Evolutionary conservation across 2,888 invertebrate species (phyloP).

Genomic region (Buathra laborator): DNA sequence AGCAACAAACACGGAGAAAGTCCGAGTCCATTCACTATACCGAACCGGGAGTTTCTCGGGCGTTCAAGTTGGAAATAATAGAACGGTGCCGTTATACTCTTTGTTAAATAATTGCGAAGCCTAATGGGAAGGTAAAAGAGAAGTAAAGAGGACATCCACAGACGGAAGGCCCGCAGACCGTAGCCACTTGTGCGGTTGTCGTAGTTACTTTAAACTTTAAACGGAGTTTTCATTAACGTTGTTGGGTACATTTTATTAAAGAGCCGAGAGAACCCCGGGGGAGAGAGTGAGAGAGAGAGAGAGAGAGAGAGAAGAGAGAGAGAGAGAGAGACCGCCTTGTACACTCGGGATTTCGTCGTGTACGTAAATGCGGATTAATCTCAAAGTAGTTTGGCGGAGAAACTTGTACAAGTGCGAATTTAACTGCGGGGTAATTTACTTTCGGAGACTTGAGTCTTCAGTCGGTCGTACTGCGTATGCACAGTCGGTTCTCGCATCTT

Average conservation of each 20-base stretch:
- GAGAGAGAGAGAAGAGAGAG: no score
- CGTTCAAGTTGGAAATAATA: conserved; percentile 45
- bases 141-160: conserved; percentile 10
- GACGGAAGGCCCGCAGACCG: conserved; percentile 10
- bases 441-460: conserved; percentile 6
- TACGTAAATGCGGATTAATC: conserved; percentile 50
- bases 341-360: conserved; percentile 10
- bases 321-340: background rate
- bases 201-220: conserved; percentile 64
- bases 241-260: conserved; percentile 65
- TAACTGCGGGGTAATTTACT: conserved; percentile 55
- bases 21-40: conserved; percentile 12
- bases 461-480: background rate
- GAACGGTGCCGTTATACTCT: conserved; percentile 58
- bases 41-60: conserved; percentile 8
- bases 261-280: conserved; percentile 28
- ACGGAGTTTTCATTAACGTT: conserved; percentile 67
- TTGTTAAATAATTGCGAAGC: conserved; percentile 63
- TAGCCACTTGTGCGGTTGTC: conserved; percentile 56
- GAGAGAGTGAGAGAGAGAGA: no score
- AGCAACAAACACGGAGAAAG: conserved; percentile 7
- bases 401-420: conserved; percentile 58
- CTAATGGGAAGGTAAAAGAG: conserved; percentile 57
- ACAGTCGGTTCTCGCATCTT: background rate
- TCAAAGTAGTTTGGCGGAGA: conserved; percentile 32